Evolutionary conservation across 2,888 invertebrate species (phyloP).

Genomic region (Tachina fera): DNA sequence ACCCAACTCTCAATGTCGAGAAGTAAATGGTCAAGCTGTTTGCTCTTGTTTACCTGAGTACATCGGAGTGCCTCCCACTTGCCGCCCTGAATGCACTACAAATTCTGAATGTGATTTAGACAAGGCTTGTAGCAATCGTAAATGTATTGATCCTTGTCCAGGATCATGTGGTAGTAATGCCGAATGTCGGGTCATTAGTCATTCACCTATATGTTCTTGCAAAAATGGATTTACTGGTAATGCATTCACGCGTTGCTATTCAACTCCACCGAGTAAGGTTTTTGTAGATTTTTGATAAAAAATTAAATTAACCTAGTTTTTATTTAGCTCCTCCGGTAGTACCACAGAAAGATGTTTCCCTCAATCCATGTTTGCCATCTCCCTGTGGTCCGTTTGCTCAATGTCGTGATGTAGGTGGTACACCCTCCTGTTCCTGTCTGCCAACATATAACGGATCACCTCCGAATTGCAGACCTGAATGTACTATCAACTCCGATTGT

Average conservation of each 20-base stretch:
- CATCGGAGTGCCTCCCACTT: constrained; percentile 86
- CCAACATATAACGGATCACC: constrained; percentile 87
- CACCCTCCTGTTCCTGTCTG: constrained; percentile 87
- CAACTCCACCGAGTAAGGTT: constrained; percentile 82
- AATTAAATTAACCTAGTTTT: not conserved
- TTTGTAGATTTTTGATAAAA: not conserved
- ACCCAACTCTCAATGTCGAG: constrained; percentile 86
- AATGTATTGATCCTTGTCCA: constrained; percentile 87
- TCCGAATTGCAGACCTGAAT: constrained; percentile 89
- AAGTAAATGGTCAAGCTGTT: constrained; percentile 85
- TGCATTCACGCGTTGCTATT: constrained; percentile 87
- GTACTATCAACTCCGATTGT: constrained; percentile 88
- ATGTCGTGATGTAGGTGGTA: constrained; percentile 86
- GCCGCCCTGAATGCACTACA: constrained; percentile 87
- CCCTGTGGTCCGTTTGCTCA: constrained; percentile 89
- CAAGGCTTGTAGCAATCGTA: constrained; percentile 86
- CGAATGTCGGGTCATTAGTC: constrained; percentile 89
- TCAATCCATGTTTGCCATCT: constrained; percentile 88
- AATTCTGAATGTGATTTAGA: constrained; percentile 86
- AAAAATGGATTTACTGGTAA: constrained; percentile 88
- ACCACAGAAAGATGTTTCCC: constrained; percentile 78
- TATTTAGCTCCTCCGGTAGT: constrained; percentile 67
- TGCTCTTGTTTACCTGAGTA: constrained; percentile 86
- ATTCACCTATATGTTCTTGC: constrained; percentile 91
- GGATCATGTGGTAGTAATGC: constrained; percentile 86